phyloP scores from a whole-genome alignment of 1,140 invertebrate species.

The Musca domestica region DNA sequence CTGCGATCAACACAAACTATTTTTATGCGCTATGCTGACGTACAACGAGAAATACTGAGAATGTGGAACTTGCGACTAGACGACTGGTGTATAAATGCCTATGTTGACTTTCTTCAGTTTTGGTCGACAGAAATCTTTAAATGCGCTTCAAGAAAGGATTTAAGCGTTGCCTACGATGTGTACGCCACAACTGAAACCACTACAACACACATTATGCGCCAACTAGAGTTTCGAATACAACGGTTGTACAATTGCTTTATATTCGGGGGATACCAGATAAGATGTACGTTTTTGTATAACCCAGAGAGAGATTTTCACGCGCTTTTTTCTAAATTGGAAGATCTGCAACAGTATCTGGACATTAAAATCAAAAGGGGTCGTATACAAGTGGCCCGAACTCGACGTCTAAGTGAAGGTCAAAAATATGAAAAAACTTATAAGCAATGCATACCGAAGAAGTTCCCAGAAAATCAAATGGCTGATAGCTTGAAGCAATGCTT shows the following conservation, averaged over 20 bases:
- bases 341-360: constrained; percentile 41
- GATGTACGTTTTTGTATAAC: constrained; percentile 40
- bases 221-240: constrained; percentile 45
- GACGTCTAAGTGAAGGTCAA: constrained; percentile 3
- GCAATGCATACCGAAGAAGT: constrained; percentile 34
- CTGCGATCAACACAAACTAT: constrained; percentile 30
- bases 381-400: constrained; percentile 20
- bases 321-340: constrained; percentile 35
- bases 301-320: constrained; percentile 38
- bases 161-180: constrained; percentile 36
- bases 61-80: constrained; percentile 37
- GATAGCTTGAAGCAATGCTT: constrained; percentile 35
- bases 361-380: constrained; percentile 35
- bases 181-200: constrained; percentile 40
- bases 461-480: constrained; percentile 37
- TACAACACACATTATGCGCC: constrained; percentile 40
- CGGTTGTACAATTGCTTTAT: constrained; percentile 43
- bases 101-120: constrained; percentile 39
- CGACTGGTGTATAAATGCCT: constrained; percentile 34
- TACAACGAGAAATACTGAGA: constrained; percentile 33
- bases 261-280: constrained; percentile 32
- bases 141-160: constrained; percentile 32
- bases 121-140: constrained; percentile 40
- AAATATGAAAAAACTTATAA: neutral
- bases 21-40: constrained; percentile 38